Percentiles rank a stretch among this genome's conserved stretches.
These are phyloP conservation scores for Clarias platycephalus DNA, from an alignment of 2,797 vertebrate genomes.

Conservation along the genomic window DNA sequence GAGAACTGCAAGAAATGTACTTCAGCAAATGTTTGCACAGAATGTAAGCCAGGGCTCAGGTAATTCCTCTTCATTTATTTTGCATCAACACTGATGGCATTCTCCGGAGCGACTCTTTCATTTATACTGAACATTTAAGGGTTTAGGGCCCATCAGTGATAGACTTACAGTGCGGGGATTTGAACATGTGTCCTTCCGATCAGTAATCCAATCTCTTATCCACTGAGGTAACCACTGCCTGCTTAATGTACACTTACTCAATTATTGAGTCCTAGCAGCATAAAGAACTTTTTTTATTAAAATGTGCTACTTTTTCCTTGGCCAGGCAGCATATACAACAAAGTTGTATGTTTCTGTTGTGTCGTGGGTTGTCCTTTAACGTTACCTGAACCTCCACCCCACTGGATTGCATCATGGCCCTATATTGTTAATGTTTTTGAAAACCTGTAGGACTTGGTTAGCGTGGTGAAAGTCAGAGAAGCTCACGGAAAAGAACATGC, in stretches of 20 bases:
- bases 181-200: no score
- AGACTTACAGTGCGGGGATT: no score
- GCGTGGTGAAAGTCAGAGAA: background rate
- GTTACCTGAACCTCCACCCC: background rate
- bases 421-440: background rate
- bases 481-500: background rate
- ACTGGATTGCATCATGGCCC: background rate
- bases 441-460: background rate
- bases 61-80: constrained; percentile 63
- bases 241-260: no score
- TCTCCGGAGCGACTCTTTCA: no score
- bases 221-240: no score
- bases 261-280: no score
- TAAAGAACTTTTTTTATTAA: no score
- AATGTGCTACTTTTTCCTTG: no score
- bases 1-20: constrained; percentile 92
- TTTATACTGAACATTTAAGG: no score
- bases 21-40: constrained; percentile 84
- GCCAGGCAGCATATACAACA: background rate
- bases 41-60: constrained; percentile 93
- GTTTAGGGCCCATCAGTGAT: no score
- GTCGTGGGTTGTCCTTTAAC: background rate
- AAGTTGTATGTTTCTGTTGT: background rate
- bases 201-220: no score
- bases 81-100: no score